Evolutionary conservation across 2,113 vertebrate genomes (phyloP), one percentile per base, ranked within the genome.

Genomic region (Larimichthys polyactis): DNA sequence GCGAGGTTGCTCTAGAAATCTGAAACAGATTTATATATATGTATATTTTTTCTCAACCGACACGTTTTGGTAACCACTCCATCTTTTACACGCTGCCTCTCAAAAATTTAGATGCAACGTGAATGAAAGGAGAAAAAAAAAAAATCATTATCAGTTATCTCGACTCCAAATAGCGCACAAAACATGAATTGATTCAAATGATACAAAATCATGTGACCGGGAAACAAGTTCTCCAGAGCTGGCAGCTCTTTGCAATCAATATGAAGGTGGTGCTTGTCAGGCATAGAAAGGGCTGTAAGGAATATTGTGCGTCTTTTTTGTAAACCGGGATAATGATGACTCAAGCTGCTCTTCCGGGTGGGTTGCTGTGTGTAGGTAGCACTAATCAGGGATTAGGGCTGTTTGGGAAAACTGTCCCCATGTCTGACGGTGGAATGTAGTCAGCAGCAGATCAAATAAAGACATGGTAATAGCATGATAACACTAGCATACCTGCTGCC

Each of bases 311-410:
- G 5, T 48, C 29, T 71, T 85, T 29, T 88, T 77, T 90, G 79
- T 73, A 75, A 86, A 87, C 59, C 60, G 46, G 62, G 76, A 82
- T 85, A 78, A 91, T 88, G 80, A 87, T 84, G 88, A 89, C 70
- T 90, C 85, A 91, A 85, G 88, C 83, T 78, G 75, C 55, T 89
- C 73, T 52, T 69, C 73, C 64, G 67, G 83, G 84, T 75, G 75
- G 67, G 70, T 57, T 88, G 81, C 62, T 70, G 51, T 81, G 78
- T 64, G 77, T 75, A 80, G 73, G 86, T 87, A 73, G 75, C 51
- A 62, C 67, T 91, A 92, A 89, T 91, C 82, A 81, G 82, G 87
- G 90, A 93, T 94, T 91, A 91, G 54, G 81, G 16, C 54, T 43
- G 78, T 75, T 85, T 64, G 49, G 51, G 60, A 62, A 79, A 60